phyloP scores from a whole-genome alignment of 2,113 vertebrate species.

The Aix galericulata region DNA sequence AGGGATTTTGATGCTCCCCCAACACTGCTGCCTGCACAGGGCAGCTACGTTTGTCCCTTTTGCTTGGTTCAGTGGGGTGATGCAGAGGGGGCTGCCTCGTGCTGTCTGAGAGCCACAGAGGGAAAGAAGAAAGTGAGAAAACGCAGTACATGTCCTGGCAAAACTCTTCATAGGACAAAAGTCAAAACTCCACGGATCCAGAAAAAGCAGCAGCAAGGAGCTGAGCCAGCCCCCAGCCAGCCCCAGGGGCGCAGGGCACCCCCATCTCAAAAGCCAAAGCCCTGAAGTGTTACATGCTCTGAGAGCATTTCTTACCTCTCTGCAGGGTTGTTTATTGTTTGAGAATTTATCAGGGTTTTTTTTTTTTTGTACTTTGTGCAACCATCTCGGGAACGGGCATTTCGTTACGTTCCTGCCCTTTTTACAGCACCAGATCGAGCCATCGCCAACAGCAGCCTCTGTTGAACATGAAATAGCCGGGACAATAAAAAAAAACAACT shows the following conservation, averaged over 20 bases:
- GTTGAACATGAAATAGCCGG: background rate
- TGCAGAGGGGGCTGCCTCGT: no score
- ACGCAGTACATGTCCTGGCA: background rate
- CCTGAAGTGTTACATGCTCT: accelerated
- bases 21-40: background rate
- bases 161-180: background rate
- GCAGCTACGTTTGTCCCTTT: background rate
- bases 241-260: no score
- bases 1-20: background rate
- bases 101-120: background rate
- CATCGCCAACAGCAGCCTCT: background rate
- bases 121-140: background rate
- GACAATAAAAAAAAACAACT: background rate
- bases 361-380: background rate
- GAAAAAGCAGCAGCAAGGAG: background rate
- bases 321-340: background rate
- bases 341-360: background rate
- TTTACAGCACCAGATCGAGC: background rate
- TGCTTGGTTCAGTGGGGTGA: background rate
- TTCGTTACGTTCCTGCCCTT: background rate
- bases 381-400: background rate
- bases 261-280: background rate
- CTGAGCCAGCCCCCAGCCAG: background rate
- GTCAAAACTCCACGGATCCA: background rate
- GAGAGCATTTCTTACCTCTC: background rate